Base-by-base conservation (phyloP, 2,113 vertebrate species). In the Noctilio leporinus region DNA sequence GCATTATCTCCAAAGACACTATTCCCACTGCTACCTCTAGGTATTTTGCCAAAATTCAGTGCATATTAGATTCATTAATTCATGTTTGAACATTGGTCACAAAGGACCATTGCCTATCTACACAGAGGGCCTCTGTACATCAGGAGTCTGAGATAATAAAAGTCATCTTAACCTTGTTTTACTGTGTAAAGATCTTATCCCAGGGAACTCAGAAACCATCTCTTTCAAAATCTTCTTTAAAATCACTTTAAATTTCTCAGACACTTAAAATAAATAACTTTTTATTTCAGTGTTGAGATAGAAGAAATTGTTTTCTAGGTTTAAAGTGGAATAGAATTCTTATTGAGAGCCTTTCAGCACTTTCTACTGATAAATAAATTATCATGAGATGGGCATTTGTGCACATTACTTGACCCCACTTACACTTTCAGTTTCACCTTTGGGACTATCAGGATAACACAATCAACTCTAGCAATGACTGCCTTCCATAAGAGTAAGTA, bases 401-500 rank as follows among this genome's bases (percentile, higher is more conserved):
- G 35, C 19, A 75, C 26, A 28, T 38, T 35, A 62, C 24, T 43
- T 86, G 17, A 77, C 6, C 33, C 53, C 11, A 35, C 3, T 26
- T 80, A 28, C 3, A 49, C 35, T 26, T 35, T 67, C 65, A 30
- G 40, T 49, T 81, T 85, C 72, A 69, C 84, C 19, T 67, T 86
- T 5, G n/a, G 12, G 4, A 76, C 3, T 38, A 49, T 65, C 45
- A 65, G 11, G 15, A 40, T 80, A 55, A 33, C 22, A 70, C 19
- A 62, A 26, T 65, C 64, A 84, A 57, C 49, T 85, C 26, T 67
- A 53, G 45, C 33, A 70, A 80, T 51, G 55, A 53, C 38, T 59
- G 24, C 20, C 53, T 83, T 83, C 51, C 53, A 59, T 55, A 38
- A 45, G 40, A 59, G 82, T 94, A 90, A 96, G 96, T 93, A 94